Evolutionary conservation across 2,797 vertebrate species (phyloP), one percentile per base, ranked within the genome.

Genomic region (Balearica regulorum): DNA sequence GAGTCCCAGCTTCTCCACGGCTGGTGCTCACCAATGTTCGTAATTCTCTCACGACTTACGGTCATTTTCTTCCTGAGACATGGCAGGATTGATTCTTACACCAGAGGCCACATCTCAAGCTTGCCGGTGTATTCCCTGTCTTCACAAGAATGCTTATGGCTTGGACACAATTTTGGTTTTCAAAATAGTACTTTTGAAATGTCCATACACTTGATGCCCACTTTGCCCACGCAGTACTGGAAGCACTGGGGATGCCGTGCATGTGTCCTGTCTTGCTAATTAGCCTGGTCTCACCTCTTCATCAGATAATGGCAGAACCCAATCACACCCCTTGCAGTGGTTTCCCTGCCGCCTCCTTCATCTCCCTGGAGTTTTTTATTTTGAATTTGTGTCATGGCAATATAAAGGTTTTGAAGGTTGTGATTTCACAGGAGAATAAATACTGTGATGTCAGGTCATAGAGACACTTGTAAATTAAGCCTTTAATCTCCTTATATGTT

Each of bases 391-490:
- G 48, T 60, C 55, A 14, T 5, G 22, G 66, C 64, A 54, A 65
- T 35, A 35, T 3, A 15, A 76, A 65, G 25, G 35, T 79, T 85
- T 84, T 49, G 54, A 62, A 87, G 92, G 82, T 24, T 84, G 43
- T 35, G 28, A 31, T 80, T 81, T 86, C 61, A 86, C 46, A 55
- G 69, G 66, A 78, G 72, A 84, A 58, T 65, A 72, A 89, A 61
- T 53, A 21, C 66, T 64, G 29, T 31, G 60, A 76, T 90, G 58
- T 68, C 90, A 83, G 95, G 79, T 91, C 81, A 86, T 13, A 48
- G 76, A 95, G 72, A 90, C 80, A 79, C 93, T 95, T 96, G 73
- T 57, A 62, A 95, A 89, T 96, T 96, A 97, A 97, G 89, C 85
- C 85, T 61, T 93, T 96, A 96, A 96, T 96, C 93, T 94, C 85